Conservation (phyloP, 92 coral and sea anemone genomes). For the Epizoanthus ramosus region DNA sequence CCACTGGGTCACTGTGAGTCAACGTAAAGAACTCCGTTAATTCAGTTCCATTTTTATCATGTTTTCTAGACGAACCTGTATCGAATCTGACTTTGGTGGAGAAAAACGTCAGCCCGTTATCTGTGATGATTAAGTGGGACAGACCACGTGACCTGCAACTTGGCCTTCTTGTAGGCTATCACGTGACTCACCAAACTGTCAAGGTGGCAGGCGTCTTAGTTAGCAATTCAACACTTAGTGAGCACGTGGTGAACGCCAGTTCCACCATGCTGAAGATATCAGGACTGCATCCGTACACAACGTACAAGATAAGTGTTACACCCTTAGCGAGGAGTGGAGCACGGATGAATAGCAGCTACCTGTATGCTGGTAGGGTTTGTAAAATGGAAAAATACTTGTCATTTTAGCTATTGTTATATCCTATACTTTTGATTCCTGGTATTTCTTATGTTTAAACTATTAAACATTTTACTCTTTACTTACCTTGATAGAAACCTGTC, state of each 20-base stretch:
- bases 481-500: slow-evolving; percentile 66
- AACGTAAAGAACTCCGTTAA: no score
- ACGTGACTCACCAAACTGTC: background rate
- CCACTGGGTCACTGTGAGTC: no score
- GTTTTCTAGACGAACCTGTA: no score
- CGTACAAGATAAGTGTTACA: slow-evolving; percentile 46
- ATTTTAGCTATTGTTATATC: background rate
- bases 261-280: slow-evolving; percentile 1
- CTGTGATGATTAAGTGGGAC: slow-evolving; percentile 7
- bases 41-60: no score
- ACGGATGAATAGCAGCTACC: slow-evolving; percentile 25
- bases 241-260: background rate
- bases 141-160: background rate
- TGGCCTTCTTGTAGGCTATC: background rate
- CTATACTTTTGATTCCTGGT: background rate
- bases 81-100: background rate
- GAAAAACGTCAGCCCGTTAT: background rate
- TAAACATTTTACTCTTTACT: background rate
- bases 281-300: slow-evolving; percentile 46
- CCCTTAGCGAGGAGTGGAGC: slow-evolving; percentile 37
- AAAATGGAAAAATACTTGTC: background rate
- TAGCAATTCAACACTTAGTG: background rate
- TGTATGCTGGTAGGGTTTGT: slow-evolving; percentile 46
- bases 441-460: background rate
- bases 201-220: background rate